Conservation (phyloP, 2,113 vertebrate genomes). For the Cercopithecus mona region DNA sequence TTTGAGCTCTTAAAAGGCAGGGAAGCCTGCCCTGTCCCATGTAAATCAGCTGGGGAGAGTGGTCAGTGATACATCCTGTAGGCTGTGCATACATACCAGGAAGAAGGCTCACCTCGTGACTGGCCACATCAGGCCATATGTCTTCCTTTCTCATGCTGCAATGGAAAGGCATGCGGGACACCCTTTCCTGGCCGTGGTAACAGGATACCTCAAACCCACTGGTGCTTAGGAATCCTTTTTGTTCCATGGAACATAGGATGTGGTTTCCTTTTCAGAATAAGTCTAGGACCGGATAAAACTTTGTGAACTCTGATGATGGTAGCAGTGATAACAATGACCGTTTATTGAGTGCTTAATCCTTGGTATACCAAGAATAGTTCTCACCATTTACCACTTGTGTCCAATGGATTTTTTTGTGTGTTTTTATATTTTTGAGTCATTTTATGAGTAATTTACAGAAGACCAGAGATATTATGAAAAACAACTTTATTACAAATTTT, state of each 20-base stretch:
- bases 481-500: neutral
- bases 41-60: neutral
- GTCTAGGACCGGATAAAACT: neutral
- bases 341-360: neutral
- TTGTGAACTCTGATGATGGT: neutral
- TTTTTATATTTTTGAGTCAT: slow-evolving; percentile 5
- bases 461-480: neutral
- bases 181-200: neutral
- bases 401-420: neutral
- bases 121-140: neutral
- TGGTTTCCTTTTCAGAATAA: slow-evolving; percentile 50
- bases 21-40: neutral
- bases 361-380: neutral
- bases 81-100: neutral
- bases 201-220: neutral
- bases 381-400: neutral
- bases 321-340: neutral
- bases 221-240: neutral
- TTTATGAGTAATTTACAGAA: slow-evolving; percentile 2
- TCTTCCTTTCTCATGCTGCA: neutral
- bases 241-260: neutral
- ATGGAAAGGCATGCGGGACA: neutral
- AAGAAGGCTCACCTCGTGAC: neutral
- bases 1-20: neutral
- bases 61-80: neutral